Conservation (phyloP, 2,797 vertebrate genomes). For the Pseudochirops cupreus region DNA sequence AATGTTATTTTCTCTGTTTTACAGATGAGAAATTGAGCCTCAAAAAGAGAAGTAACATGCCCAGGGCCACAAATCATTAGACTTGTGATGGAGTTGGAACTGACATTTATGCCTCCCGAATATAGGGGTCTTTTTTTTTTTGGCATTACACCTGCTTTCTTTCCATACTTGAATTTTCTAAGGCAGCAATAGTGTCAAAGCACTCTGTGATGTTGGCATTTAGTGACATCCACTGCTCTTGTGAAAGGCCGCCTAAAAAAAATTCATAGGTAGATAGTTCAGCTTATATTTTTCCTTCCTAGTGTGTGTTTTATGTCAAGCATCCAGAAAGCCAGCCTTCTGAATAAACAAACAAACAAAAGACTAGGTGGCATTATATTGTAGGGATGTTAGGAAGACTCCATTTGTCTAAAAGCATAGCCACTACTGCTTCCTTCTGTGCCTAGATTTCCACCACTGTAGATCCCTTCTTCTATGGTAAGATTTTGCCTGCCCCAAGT, state of each 20-base stretch:
- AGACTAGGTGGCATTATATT: not conserved
- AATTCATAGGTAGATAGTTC: not conserved
- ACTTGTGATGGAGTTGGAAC: not conserved
- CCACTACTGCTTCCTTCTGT: not conserved
- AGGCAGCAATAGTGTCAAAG: not conserved
- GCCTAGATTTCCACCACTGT: not conserved
- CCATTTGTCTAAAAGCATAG: not conserved
- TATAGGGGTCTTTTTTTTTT: not conserved
- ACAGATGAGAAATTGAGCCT: not conserved
- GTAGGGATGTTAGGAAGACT: not conserved
- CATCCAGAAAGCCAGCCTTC: not conserved
- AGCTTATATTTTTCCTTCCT: not conserved
- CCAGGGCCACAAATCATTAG: not conserved
- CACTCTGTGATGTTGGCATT: not conserved
- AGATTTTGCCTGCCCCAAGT: not conserved
- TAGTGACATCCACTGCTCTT: not conserved
- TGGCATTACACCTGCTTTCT: not conserved
- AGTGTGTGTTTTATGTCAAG: not conserved
- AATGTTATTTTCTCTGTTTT: not conserved
- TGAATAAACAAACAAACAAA: not conserved
- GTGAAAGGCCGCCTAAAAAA: not conserved
- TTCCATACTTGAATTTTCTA: not conserved
- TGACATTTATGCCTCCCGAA: not conserved
- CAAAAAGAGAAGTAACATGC: not conserved
- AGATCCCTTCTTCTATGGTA: not conserved